A percentile compares a stretch with the other conserved stretches of the same genome.
Conservation (phyloP, 2,113 vertebrate genomes). For the Megaptera novaeangliae region DNA sequence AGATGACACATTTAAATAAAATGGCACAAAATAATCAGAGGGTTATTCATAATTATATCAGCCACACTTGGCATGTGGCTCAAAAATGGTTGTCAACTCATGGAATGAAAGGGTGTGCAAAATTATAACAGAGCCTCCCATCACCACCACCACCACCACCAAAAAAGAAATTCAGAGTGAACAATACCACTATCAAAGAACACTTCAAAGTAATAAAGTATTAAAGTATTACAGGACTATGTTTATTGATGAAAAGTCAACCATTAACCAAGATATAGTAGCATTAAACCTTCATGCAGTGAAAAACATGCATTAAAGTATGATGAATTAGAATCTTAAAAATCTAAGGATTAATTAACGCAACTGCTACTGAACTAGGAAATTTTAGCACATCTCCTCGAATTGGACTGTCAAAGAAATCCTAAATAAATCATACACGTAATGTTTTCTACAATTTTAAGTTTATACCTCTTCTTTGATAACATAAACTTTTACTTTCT, state of each 20-base stretch:
- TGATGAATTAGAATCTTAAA: neutral
- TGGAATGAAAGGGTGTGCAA: neutral
- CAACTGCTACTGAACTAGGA: neutral
- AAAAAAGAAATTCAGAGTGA: neutral
- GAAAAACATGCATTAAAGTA: neutral
- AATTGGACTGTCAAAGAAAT: neutral
- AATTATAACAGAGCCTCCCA: neutral
- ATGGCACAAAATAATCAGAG: neutral
- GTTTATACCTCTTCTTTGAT: neutral
- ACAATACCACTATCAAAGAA: neutral
- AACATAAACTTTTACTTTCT: neutral
- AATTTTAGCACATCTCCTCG: neutral
- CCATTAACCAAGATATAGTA: neutral
- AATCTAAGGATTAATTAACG: neutral
- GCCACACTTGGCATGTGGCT: neutral
- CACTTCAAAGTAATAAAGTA: neutral
- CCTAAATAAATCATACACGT: neutral
- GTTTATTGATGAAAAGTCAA: neutral
- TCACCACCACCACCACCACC: too few species aligned
- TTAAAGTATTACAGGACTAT: neutral
- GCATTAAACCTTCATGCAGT: neutral
- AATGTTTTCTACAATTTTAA: neutral
- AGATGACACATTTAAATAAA: neutral
- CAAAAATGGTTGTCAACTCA: neutral
- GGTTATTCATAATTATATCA: neutral